These are phyloP conservation scores for Bursaphelenchus okinawaensis DNA, from an alignment of 2,888 invertebrate genomes.

Conservation along the genomic window DNA sequence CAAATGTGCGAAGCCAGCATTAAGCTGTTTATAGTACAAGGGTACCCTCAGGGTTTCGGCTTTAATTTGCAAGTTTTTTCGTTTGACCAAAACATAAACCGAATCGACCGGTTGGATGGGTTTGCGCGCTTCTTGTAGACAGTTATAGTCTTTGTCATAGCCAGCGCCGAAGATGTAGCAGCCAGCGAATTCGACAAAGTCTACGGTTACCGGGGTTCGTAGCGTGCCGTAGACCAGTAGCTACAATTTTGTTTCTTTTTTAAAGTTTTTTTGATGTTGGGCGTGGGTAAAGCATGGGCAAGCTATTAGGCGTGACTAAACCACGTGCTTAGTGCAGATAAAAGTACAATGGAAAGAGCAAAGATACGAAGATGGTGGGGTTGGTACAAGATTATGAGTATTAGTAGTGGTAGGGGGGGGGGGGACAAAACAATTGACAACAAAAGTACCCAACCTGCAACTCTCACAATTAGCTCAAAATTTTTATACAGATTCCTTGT, in stretches of 20 bases:
- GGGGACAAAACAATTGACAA: no score
- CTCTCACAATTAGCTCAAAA: no score
- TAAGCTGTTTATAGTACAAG: background rate
- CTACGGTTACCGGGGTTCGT: background rate
- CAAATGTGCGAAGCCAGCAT: background rate
- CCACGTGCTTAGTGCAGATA: no score
- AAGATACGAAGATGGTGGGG: no score
- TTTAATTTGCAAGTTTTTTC: background rate
- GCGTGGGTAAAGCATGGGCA: no score
- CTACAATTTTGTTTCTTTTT: background rate
- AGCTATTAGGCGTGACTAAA: no score
- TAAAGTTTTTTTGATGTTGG: background rate
- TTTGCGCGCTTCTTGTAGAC: constrained; percentile 15
- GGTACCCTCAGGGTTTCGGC: background rate
- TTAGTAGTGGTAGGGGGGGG: no score
- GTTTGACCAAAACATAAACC: constrained; percentile 19
- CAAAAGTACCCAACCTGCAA: no score
- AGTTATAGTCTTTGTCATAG: constrained; percentile 15
- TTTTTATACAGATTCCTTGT: no score
- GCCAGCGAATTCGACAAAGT: constrained; percentile 18
- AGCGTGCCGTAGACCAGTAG: constrained; percentile 7
- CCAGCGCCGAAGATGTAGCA: constrained; percentile 19
- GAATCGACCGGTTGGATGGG: constrained; percentile 19
- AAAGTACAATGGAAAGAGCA: no score
- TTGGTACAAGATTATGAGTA: no score